Evolutionary conservation across 2,888 invertebrate genomes (phyloP).

Genomic region (Heteromurus nitidus): DNA sequence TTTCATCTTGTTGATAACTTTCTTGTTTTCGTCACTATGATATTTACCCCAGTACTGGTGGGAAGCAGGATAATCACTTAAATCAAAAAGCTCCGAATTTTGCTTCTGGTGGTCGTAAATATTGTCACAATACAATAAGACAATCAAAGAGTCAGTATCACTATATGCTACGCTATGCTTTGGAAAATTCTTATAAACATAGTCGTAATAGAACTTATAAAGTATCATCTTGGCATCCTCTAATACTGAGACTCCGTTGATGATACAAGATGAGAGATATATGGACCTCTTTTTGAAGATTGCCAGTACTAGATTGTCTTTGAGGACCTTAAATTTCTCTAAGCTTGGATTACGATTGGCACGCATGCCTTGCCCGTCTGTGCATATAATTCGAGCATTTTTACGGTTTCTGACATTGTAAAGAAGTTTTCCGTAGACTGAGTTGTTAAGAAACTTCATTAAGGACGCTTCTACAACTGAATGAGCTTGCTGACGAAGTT

Average conservation of each 20-base stretch:
- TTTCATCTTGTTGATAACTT: constrained; percentile 26
- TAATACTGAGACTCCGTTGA: constrained; percentile 38
- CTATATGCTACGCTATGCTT: background rate
- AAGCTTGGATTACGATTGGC: constrained; percentile 53
- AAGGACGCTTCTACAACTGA: background rate
- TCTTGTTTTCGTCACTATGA: constrained; percentile 17
- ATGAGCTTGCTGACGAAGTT: background rate
- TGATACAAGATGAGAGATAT: constrained; percentile 33
- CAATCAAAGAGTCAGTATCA: constrained; percentile 49
- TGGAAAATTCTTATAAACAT: constrained; percentile 20
- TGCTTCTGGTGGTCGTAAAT: constrained; percentile 37
- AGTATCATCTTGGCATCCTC: constrained; percentile 32
- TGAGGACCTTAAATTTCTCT: constrained; percentile 1
- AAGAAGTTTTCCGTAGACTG: constrained; percentile 32
- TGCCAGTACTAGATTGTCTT: background rate
- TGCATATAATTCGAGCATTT: constrained; percentile 41
- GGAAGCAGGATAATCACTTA: constrained; percentile 25
- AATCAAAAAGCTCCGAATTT: constrained; percentile 17
- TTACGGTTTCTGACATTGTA: constrained; percentile 38
- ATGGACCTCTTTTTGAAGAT: constrained; percentile 12
- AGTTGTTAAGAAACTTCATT: constrained; percentile 34
- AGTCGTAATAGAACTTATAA: constrained; percentile 44
- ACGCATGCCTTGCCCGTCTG: background rate
- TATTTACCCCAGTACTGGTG: constrained; percentile 41
- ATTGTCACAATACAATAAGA: constrained; percentile 23